Conservation (phyloP, 2,797 vertebrate genomes). For the Poecilia wingei region DNA sequence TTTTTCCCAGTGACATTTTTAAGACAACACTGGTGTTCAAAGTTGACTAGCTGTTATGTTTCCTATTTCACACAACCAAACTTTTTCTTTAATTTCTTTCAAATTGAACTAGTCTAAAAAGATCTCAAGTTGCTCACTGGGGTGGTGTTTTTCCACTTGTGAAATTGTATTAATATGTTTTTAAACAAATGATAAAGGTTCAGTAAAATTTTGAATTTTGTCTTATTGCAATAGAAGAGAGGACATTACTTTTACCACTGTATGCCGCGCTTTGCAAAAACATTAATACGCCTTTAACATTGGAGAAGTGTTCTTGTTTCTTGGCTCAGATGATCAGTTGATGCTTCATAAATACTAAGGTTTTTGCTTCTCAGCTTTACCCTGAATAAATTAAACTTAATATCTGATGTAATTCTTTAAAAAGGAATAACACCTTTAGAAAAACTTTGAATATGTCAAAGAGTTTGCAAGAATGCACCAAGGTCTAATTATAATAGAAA, state of each 20-base stretch:
- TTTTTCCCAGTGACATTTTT: too few species aligned
- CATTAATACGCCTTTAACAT: not conserved
- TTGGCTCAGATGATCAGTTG: slow-evolving; percentile 23
- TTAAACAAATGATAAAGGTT: not conserved
- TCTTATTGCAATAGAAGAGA: not conserved
- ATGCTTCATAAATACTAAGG: slow-evolving; percentile 38
- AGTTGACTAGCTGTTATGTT: too few species aligned
- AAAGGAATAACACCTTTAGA: not conserved
- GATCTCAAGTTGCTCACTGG: too few species aligned
- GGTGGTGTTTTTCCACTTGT: not conserved
- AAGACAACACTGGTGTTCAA: too few species aligned
- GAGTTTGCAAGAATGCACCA: slow-evolving; percentile 8
- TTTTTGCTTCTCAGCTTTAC: slow-evolving; percentile 18
- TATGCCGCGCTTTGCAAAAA: not conserved
- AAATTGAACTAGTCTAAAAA: too few species aligned
- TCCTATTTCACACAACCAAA: too few species aligned
- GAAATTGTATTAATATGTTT: not conserved
- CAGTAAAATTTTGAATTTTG: not conserved
- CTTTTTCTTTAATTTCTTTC: too few species aligned
- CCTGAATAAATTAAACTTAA: slow-evolving; percentile 1
- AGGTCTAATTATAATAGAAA: too few species aligned
- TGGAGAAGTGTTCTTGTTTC: slow-evolving; percentile 33
- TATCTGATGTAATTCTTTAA: slow-evolving; percentile 9
- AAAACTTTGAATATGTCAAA: slow-evolving; percentile 10
- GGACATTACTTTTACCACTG: not conserved